Percentiles rank a stretch among this genome's conserved stretches.
Evolutionary conservation across 2,888 invertebrate genomes (phyloP).

Genomic region (Oxytorus armatus): DNA sequence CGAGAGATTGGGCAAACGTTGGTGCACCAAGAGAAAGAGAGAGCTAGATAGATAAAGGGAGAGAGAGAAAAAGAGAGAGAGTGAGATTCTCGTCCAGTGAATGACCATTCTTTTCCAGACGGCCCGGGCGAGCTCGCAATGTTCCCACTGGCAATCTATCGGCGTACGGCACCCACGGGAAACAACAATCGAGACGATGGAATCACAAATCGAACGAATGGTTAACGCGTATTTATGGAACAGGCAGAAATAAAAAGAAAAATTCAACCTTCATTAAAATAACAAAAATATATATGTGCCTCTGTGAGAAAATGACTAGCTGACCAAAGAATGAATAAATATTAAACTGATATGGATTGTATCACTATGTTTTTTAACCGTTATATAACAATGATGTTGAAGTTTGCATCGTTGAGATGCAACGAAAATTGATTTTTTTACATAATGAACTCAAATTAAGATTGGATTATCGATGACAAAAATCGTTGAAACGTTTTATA

Average conservation of each 20-base stretch:
- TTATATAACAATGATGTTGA: too few relatives aligned
- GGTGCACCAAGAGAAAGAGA: slow-evolving; percentile 18
- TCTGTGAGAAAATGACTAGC: too few relatives aligned
- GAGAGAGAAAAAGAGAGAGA: too few relatives aligned
- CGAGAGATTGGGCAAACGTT: slow-evolving; percentile 53
- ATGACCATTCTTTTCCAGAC: slow-evolving; percentile 59
- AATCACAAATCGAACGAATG: slow-evolving; percentile 50
- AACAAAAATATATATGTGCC: background rate
- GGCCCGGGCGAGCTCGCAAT: slow-evolving; percentile 15
- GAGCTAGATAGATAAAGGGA: too few relatives aligned
- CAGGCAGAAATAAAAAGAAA: background rate
- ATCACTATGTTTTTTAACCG: too few relatives aligned
- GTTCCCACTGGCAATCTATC: slow-evolving; percentile 32
- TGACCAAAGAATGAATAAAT: too few relatives aligned
- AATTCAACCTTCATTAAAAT: slow-evolving; percentile 1
- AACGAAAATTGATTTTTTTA: too few relatives aligned
- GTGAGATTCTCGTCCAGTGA: slow-evolving; percentile 48
- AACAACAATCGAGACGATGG: slow-evolving; percentile 25
- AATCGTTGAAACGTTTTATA: too few relatives aligned
- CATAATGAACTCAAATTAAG: too few relatives aligned
- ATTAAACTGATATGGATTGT: too few relatives aligned
- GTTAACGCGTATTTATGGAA: slow-evolving; percentile 26
- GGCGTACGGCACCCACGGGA: slow-evolving; percentile 32
- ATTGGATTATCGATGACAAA: too few relatives aligned
- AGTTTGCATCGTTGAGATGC: too few relatives aligned